These are phyloP conservation scores for Sturnira hondurensis DNA, from an alignment of 2,113 vertebrate species.

Conservation along the genomic window DNA sequence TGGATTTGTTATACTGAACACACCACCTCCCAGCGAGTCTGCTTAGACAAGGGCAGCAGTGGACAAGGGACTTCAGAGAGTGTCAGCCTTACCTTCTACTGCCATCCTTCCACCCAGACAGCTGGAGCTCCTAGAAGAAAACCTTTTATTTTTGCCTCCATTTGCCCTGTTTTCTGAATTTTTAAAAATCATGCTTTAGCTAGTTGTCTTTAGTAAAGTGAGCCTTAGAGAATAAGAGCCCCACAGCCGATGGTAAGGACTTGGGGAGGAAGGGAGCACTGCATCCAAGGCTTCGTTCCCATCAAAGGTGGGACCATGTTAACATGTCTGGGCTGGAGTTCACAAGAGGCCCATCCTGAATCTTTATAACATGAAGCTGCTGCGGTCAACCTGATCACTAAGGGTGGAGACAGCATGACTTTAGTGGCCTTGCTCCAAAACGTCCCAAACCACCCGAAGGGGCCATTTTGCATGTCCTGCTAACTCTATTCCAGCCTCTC, in stretches of 20 bases:
- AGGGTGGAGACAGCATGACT: neutral
- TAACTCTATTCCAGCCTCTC: neutral
- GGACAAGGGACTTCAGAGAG: neutral
- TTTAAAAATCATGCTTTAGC: neutral
- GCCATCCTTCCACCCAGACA: neutral
- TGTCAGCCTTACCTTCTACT: neutral
- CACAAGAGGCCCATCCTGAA: neutral
- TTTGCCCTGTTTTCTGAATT: neutral
- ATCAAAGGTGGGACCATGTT: neutral
- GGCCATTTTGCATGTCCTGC: neutral
- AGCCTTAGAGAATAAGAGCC: neutral
- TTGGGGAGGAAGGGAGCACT: too few species aligned
- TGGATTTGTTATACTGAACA: neutral
- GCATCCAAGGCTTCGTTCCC: neutral
- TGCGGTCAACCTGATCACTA: neutral
- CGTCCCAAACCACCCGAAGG: neutral
- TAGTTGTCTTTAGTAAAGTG: neutral
- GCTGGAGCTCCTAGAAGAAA: neutral
- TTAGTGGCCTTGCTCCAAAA: neutral
- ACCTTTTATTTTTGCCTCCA: neutral
- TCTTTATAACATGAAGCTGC: neutral
- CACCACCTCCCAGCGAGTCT: neutral
- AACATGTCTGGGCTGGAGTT: neutral
- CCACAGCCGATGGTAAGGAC: too few species aligned
- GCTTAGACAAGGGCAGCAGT: neutral